These are phyloP conservation scores for Eptatretus atami DNA, from an alignment of 2,797 vertebrate genomes.

Conservation along the genomic window DNA sequence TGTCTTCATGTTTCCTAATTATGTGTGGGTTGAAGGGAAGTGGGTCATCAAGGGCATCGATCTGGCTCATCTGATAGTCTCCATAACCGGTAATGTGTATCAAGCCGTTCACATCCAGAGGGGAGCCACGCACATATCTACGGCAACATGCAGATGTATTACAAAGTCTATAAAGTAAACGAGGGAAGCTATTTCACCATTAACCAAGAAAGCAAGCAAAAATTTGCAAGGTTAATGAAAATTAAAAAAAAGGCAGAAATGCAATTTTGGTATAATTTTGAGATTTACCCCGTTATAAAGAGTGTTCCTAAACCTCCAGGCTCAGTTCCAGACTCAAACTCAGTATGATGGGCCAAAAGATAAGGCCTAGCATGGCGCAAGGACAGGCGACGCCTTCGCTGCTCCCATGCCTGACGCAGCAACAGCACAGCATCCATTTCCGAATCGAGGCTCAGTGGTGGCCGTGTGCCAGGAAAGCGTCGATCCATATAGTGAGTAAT, in stretches of 20 bases:
- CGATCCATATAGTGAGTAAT: conserved; percentile 32
- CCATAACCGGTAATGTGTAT: conserved; percentile 60
- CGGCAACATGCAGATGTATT: too few species aligned
- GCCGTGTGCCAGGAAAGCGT: conserved; percentile 40
- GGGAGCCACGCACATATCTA: conserved; percentile 34
- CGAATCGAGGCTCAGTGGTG: conserved; percentile 28
- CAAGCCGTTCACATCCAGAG: conserved; percentile 35
- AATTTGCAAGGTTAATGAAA: too few species aligned
- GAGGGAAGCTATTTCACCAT: too few species aligned
- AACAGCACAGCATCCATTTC: conserved; percentile 37
- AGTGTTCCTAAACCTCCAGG: conserved; percentile 8
- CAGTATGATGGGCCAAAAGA: conserved; percentile 26
- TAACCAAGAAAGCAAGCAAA: too few species aligned
- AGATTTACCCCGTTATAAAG: too few species aligned
- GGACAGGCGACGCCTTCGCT: conserved; percentile 42
- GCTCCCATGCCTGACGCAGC: conserved; percentile 38
- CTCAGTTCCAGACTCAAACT: conserved; percentile 21
- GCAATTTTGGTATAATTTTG: too few species aligned
- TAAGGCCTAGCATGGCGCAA: conserved; percentile 49
- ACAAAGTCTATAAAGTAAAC: too few species aligned
- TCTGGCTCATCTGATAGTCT: conserved; percentile 65
- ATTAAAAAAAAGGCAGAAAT: too few species aligned
- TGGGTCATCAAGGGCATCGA: conserved; percentile 44
- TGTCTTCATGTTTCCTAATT: conserved; percentile 3
- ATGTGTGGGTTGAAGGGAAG: conserved; percentile 22